Percentiles rank a stretch among this genome's conserved stretches.
phyloP scores from a whole-genome alignment of 2,797 vertebrate genomes.

The Gallirallus australis region DNA sequence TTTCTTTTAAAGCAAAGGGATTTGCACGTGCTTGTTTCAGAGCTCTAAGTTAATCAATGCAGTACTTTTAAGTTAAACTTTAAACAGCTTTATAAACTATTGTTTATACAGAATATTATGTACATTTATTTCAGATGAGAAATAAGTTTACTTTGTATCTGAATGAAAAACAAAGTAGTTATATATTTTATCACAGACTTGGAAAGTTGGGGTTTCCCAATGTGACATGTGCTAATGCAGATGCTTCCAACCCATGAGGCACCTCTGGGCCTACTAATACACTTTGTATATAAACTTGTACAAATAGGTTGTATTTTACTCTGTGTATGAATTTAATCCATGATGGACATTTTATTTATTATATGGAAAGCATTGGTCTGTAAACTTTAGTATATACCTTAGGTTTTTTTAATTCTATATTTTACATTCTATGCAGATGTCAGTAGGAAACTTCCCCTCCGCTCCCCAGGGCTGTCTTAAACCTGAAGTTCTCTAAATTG shows the following conservation, averaged over 20 bases:
- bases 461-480: conserved; percentile 46
- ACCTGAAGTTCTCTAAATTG: conserved; percentile 47
- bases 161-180: conserved; percentile 80
- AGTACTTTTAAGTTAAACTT: conserved; percentile 75
- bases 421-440: conserved; percentile 80
- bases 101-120: conserved; percentile 78
- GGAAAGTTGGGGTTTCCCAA: conserved; percentile 74
- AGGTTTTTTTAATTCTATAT: conserved; percentile 77
- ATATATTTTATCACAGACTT: conserved; percentile 79
- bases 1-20: conserved; percentile 67
- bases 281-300: conserved; percentile 83
- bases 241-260: conserved; percentile 71
- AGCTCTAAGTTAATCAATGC: conserved; percentile 69
- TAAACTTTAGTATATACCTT: conserved; percentile 81
- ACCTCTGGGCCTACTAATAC: conserved; percentile 63
- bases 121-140: conserved; percentile 79
- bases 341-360: conserved; percentile 83
- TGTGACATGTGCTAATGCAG: conserved; percentile 61
- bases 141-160: conserved; percentile 81
- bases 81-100: conserved; percentile 80
- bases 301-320: conserved; percentile 86
- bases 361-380: conserved; percentile 82
- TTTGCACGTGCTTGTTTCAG: conserved; percentile 76
- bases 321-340: conserved; percentile 82
- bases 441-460: conserved; percentile 37